A percentile compares a stretch with the other conserved stretches of the same genome.
phyloP scores from a whole-genome alignment of 2,113 vertebrate species.

The Boulengeromyrus knoepffleri region DNA sequence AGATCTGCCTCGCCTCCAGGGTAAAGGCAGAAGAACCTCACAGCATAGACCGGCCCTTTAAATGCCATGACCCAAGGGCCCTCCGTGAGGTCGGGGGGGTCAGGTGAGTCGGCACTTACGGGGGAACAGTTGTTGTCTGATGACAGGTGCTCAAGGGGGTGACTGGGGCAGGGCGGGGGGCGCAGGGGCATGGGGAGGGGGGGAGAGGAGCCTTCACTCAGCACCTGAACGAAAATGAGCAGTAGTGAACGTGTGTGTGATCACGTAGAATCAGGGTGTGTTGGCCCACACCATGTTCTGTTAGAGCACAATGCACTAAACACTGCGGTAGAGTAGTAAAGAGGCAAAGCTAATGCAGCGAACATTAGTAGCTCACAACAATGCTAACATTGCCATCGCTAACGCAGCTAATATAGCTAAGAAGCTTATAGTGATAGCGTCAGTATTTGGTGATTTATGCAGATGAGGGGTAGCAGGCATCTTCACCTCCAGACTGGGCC shows the following conservation, averaged over 20 bases:
- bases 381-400: neutral
- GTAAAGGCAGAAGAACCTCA: neutral
- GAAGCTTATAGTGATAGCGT: neutral
- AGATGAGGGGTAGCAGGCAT: neutral
- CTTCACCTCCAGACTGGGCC: neutral
- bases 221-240: neutral
- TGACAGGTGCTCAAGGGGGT: constrained; percentile 47
- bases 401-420: neutral
- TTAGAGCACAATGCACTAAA: neutral
- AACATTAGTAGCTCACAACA: neutral
- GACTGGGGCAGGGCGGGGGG: constrained; percentile 11
- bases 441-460: neutral
- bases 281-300: neutral
- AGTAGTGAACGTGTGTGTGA: neutral
- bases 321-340: neutral
- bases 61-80: constrained; percentile 4
- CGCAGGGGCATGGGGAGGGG: neutral
- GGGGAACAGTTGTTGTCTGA: constrained; percentile 41
- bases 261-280: neutral
- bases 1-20: too few relatives aligned
- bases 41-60: neutral
- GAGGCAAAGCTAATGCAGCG: neutral
- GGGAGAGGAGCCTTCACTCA: neutral
- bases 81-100: neutral
- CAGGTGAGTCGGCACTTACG: constrained; percentile 11